phyloP scores from a whole-genome alignment of 1,140 invertebrate genomes.

The Dryas iulia region DNA sequence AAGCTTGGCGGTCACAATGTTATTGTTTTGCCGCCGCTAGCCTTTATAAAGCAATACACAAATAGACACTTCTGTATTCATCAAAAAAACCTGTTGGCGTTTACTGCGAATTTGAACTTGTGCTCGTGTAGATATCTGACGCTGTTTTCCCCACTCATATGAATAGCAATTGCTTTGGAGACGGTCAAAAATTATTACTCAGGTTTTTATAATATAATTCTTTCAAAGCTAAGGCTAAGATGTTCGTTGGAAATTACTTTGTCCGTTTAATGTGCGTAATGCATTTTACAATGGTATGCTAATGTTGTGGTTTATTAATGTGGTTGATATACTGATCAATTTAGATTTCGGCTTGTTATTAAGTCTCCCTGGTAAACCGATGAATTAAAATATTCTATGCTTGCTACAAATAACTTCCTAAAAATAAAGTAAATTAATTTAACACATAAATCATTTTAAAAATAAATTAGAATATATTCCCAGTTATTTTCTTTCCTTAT shows the following conservation, averaged over 20 bases:
- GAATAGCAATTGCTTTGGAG: conserved; percentile 39
- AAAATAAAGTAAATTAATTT: too few relatives aligned
- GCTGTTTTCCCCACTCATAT: conserved; percentile 53
- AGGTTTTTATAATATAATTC: conserved; percentile 36
- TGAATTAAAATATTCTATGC: background rate
- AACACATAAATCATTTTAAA: too few relatives aligned
- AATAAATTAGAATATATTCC: too few relatives aligned
- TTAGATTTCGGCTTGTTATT: background rate
- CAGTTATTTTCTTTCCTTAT: too few relatives aligned
- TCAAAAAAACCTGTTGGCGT: conserved; percentile 68
- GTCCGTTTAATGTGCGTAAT: conserved; percentile 14
- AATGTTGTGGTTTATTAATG: conserved; percentile 7
- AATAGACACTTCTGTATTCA: conserved; percentile 55
- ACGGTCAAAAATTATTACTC: conserved; percentile 49
- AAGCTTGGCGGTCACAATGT: conserved; percentile 65
- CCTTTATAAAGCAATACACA: conserved; percentile 76
- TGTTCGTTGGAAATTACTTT: conserved; percentile 43
- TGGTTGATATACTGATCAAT: background rate
- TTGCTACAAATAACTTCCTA: too few relatives aligned
- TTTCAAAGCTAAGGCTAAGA: conserved; percentile 23
- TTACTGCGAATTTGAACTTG: conserved; percentile 64
- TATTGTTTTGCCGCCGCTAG: conserved; percentile 46
- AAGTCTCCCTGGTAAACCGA: background rate
- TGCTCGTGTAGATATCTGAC: conserved; percentile 50
- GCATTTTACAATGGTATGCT: background rate